Evolutionary conservation across 2,888 invertebrate species (phyloP).

Genomic region (Orchesella flavescens): DNA sequence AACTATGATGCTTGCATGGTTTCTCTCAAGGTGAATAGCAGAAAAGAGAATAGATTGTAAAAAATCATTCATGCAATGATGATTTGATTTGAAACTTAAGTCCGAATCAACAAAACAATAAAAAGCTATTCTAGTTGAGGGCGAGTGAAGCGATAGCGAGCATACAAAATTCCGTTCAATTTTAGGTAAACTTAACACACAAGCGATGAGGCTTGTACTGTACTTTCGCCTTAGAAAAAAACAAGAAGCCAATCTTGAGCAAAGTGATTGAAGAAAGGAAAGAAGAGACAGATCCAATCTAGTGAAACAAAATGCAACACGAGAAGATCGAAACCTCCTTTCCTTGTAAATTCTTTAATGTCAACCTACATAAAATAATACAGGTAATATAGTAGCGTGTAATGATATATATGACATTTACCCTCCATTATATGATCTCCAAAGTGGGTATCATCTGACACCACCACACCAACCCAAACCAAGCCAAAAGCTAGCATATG

Average conservation of each 20-base stretch:
- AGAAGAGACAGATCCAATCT: slow-evolving; percentile 28
- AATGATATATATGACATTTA: slow-evolving; percentile 21
- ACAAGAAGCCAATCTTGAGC: slow-evolving; percentile 16
- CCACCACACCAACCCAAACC: too few relatives aligned
- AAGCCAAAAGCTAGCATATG: too few relatives aligned
- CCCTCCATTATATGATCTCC: background rate
- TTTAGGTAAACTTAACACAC: too few relatives aligned
- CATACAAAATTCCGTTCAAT: too few relatives aligned
- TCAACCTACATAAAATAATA: slow-evolving; percentile 26
- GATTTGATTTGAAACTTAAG: too few relatives aligned
- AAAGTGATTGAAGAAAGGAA: slow-evolving; percentile 11
- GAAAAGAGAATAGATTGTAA: background rate
- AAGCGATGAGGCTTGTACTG: too few relatives aligned
- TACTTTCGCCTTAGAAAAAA: background rate
- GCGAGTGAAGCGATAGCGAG: too few relatives aligned
- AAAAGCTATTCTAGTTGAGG: too few relatives aligned
- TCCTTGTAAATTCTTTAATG: slow-evolving; percentile 26
- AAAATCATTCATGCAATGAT: background rate
- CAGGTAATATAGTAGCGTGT: slow-evolving; percentile 10
- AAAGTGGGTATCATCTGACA: slow-evolving; percentile 22
- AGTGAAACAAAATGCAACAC: slow-evolving; percentile 15
- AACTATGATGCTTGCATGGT: background rate
- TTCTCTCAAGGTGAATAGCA: background rate
- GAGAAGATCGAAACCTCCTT: slow-evolving; percentile 15
- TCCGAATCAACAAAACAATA: background rate